Evolutionary conservation across 2,888 invertebrate genomes (phyloP), one percentile per base, ranked within the genome.

Genomic region (Drosophila pseudotalamancana): DNA sequence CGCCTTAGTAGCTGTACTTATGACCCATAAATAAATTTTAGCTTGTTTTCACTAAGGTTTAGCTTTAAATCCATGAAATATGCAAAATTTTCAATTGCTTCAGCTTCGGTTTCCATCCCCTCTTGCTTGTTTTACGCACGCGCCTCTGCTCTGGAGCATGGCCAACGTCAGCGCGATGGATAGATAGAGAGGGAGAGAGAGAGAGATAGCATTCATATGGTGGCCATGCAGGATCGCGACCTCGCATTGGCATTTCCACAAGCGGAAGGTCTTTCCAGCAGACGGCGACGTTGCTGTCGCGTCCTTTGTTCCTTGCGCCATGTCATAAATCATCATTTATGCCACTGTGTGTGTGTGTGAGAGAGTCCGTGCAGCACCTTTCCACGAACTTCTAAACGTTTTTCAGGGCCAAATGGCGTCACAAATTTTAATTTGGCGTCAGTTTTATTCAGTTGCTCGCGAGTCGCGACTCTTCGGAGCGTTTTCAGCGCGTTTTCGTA

Each of bases 361-460:
- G 60, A 42, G 56, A 40, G 54, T 60, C 48, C n/a, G 59, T 45
- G 50, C 54, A 43, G 60, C 72, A 66, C 69, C 77, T 75, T 88
- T 88, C 84, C 67, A 72, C 72, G 87, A 88, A 87, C 65, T 75
- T 71, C 69, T 72, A 73, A 81, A 72, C 72, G 65, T 70, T 85
- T 72, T 84, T 83, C 77, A 77, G 72, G 77, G 69, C 78, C 77
- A 71, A 78, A 73, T 78, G 81, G 76, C 78, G 73, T 73, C 69
- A 67, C 72, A 65, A 70, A 82, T 80, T 80, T 82, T 57, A 77
- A 75, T 77, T 79, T 64, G 39, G 43, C 56, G 35, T 71, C 67
- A 77, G 61, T 62, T 76, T 66, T 65, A 55, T 57, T 21, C 65
- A 76, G 78, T 64, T 68, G 18, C 53, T 43, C 63, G 9, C 39